Evolutionary conservation across 2,888 invertebrate species (phyloP), one percentile per base, ranked within the genome.

Genomic region (Gymnosoma rotundatum): DNA sequence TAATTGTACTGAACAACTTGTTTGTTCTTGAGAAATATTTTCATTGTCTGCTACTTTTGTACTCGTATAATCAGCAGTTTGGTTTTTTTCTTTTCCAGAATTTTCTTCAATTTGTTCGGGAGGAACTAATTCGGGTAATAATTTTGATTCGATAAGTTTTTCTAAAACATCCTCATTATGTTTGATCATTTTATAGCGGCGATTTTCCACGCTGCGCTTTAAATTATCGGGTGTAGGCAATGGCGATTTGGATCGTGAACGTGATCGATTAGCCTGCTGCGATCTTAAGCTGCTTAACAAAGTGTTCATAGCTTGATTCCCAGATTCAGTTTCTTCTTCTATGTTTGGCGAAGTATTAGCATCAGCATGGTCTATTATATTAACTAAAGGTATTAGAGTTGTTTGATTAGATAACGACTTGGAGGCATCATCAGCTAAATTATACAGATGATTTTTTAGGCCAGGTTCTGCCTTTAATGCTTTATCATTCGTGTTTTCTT

Each of bases 381-480:
- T 84, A 16, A 81, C 78, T 54, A 84, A 20, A 20, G 84, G 81
- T 1, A 80, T 12, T 9, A 74, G 52, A 52, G 6, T 69, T 1
- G 21, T 14, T 58, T 56, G 10, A 16, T 52, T 21, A 5, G 42
- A 0, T 1, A 21, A 0, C 6, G 45, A 36, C 7, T 76, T 67
- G 54, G 86, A 86, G 2, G 76, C 78, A 60, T 86, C 89, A 80
- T 90, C 90, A 7, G 90, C 88, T 0, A 90, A 88, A 78, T 87
- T 86, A 52, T 88, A 82, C 0, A 90, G n/a, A 1, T 83, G 38
- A 21, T 66, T 10, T 10, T 45, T 21, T 7, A 72, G 10, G 9
- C 14, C 42, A 16, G 16, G 42, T 48, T 69, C 58, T 12, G 4
- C n/a, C 20, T 66, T 56, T 3, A 3, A 20, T 1, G 48, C 0